Percentiles rank a stretch among this genome's conserved stretches.
Conservation (phyloP, 2,797 vertebrate genomes). For the Molossus molossus region DNA sequence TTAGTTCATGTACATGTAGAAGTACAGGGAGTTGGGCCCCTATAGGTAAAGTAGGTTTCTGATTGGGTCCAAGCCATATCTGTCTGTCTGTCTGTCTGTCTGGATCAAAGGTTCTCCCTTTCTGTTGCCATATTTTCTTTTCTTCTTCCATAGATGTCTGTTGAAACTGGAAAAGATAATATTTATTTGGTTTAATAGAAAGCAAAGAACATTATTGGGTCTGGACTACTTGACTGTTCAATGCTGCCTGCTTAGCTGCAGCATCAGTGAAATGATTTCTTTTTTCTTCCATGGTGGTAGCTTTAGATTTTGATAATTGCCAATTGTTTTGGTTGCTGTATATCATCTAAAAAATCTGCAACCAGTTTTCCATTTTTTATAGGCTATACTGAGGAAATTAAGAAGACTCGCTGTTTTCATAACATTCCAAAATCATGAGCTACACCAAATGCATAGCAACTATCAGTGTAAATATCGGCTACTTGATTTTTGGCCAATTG, state of each 20-base stretch:
- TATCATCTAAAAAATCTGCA: neutral
- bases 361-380: neutral
- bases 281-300: neutral
- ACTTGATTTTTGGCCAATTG: neutral
- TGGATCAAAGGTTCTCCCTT: neutral
- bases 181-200: neutral
- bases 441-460: neutral
- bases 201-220: neutral
- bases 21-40: neutral
- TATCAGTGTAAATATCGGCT: neutral
- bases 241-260: neutral
- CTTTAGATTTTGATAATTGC: neutral
- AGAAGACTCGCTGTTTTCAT: neutral
- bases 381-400: neutral
- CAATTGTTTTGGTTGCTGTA: neutral
- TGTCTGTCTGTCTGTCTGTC: too few relatives aligned
- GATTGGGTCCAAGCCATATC: neutral
- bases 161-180: neutral
- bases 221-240: neutral
- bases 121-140: neutral
- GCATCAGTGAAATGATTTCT: neutral
- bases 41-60: neutral
- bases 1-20: neutral
- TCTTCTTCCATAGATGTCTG: neutral
- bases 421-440: neutral